A percentile compares a stretch with the other conserved stretches of the same genome.
Conservation (phyloP, 2,888 invertebrate species). For the Atrina japonica region DNA sequence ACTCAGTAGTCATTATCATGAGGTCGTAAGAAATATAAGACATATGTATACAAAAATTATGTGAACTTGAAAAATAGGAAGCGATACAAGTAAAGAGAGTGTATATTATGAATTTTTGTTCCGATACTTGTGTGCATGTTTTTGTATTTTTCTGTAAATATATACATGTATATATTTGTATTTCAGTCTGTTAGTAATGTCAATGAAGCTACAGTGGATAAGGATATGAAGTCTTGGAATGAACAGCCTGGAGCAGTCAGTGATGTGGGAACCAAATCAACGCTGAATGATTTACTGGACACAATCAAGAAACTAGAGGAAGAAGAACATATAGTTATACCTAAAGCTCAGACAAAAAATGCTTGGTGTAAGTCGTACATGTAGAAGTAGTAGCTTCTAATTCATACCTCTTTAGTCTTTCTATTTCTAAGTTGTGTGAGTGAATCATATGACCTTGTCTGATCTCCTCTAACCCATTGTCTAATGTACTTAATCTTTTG, state of each 20-base stretch:
- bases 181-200: constrained; percentile 41
- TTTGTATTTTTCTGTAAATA: too few species aligned
- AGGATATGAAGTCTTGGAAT: constrained; percentile 15
- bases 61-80: too few species aligned
- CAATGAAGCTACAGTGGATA: constrained; percentile 14
- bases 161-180: too few species aligned
- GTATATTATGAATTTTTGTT: too few species aligned
- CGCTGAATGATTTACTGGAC: constrained; percentile 78
- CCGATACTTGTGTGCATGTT: too few species aligned
- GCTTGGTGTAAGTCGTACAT: constrained; percentile 78
- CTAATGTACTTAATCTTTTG: too few species aligned
- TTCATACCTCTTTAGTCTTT: neutral
- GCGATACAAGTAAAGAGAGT: too few species aligned
- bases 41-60: too few species aligned
- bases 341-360: constrained; percentile 65
- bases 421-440: neutral
- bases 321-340: constrained; percentile 74
- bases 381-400: too few species aligned
- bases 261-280: constrained; percentile 65
- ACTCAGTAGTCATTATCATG: too few species aligned
- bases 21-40: too few species aligned
- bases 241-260: constrained; percentile 33
- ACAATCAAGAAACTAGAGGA: constrained; percentile 79
- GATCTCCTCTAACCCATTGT: too few species aligned
- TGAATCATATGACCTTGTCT: constrained; percentile 3